A percentile compares a stretch with the other conserved stretches of the same genome.
These are phyloP conservation scores for Chloroclystis v-ata DNA, from an alignment of 2,888 invertebrate species.

Conservation along the genomic window DNA sequence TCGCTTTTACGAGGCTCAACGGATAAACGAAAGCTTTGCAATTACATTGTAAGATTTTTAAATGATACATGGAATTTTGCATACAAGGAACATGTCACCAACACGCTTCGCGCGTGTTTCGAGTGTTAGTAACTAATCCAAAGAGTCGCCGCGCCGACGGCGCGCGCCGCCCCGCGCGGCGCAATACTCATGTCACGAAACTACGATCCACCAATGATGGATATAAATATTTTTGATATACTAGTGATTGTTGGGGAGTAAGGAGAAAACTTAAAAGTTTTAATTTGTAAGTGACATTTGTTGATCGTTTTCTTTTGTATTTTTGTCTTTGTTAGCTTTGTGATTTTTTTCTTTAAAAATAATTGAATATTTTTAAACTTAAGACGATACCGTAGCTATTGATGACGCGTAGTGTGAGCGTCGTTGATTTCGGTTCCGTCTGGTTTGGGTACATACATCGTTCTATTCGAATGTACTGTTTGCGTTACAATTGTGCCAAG, in stretches of 20 bases:
- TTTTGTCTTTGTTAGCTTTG: slow-evolving; percentile 76
- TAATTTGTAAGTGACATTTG: slow-evolving; percentile 76
- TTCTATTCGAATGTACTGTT: slow-evolving; percentile 67
- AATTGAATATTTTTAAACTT: slow-evolving; percentile 50
- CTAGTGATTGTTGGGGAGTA: slow-evolving; percentile 70
- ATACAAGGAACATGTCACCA: slow-evolving; percentile 40
- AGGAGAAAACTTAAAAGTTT: slow-evolving; percentile 66
- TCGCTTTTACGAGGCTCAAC: slow-evolving; percentile 62
- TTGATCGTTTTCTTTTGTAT: slow-evolving; percentile 74
- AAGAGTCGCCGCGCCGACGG: slow-evolving; percentile 38
- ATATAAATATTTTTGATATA: slow-evolving; percentile 67
- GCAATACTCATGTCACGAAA: slow-evolving; percentile 15
- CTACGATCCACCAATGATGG: slow-evolving; percentile 24
- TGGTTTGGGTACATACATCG: slow-evolving; percentile 41
- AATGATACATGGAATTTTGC: slow-evolving; percentile 49
- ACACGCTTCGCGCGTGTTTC: slow-evolving; percentile 10
- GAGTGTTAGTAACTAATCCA: slow-evolving; percentile 60
- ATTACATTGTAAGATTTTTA: slow-evolving; percentile 50
- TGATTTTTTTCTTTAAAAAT: slow-evolving; percentile 63
- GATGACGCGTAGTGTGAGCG: slow-evolving; percentile 49
- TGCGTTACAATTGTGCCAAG: slow-evolving; percentile 76
- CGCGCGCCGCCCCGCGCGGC: slow-evolving; percentile 10
- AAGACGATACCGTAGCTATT: slow-evolving; percentile 56
- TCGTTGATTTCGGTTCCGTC: slow-evolving; percentile 53
- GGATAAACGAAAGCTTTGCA: slow-evolving; percentile 51